A percentile compares a stretch with the other conserved stretches of the same genome.
Evolutionary conservation across 2,797 vertebrate species (phyloP).

Genomic region (Threskiornis aethiopicus): DNA sequence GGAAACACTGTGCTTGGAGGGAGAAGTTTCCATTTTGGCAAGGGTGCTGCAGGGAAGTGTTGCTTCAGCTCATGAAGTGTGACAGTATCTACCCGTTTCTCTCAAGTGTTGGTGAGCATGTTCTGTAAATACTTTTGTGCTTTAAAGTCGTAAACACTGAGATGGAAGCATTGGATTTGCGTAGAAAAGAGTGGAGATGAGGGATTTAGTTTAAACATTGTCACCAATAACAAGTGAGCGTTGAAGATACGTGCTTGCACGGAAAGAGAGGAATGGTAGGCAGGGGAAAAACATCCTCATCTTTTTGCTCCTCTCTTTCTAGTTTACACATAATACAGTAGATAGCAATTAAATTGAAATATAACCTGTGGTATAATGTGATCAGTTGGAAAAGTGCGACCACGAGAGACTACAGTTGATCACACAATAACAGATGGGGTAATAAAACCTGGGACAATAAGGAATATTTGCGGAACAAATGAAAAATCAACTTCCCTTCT

Average conservation of each 20-base stretch:
- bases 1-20: background rate
- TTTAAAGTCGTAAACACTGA: background rate
- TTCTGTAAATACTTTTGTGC: background rate
- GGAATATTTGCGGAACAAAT: constrained; percentile 60
- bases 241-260: background rate
- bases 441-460: constrained; percentile 59
- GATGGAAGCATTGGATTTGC: background rate
- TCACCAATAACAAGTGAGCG: background rate
- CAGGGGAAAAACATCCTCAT: constrained; percentile 6
- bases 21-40: background rate
- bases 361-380: constrained; percentile 7
- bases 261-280: background rate
- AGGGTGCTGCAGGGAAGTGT: background rate
- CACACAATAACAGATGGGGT: constrained; percentile 51
- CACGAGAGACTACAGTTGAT: constrained; percentile 31
- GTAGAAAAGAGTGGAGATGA: background rate
- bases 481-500: constrained; percentile 65
- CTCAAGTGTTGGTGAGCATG: background rate
- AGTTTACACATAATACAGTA: background rate
- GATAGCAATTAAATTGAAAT: constrained; percentile 39
- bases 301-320: constrained; percentile 3
- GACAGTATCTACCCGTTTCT: background rate
- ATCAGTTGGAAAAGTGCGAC: constrained; percentile 45
- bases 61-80: background rate
- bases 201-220: background rate